Conservation (phyloP, 2,888 invertebrate genomes). For the Agrotis clavis region DNA sequence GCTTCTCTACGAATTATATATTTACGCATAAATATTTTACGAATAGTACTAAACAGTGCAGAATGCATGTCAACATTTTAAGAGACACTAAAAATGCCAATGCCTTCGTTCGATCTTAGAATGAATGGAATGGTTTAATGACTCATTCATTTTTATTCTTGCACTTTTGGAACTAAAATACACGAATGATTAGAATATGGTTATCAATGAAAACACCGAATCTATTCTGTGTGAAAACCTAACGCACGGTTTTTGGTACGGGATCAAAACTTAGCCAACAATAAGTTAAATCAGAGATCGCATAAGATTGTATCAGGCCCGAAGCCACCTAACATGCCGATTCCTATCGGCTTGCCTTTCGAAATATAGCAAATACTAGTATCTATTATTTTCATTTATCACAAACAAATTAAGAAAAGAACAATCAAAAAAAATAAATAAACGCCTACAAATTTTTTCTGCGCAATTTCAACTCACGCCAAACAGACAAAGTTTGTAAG, state of each 20-base stretch:
- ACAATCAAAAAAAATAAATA: no score
- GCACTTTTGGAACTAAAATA: conserved; percentile 10
- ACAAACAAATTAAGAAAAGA: no score
- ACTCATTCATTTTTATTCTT: conserved; percentile 1
- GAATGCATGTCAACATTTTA: background rate
- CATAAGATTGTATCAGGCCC: no score
- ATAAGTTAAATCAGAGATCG: no score
- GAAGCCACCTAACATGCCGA: no score
- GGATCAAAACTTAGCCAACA: background rate
- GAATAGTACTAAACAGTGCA: conserved; percentile 16
- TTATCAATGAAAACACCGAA: conserved; percentile 37
- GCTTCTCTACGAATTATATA: conserved; percentile 34
- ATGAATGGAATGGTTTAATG: background rate
- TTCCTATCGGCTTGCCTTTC: no score
- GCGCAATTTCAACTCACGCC: no score
- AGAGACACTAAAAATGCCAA: background rate
- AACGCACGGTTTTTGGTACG: background rate
- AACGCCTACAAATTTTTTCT: no score
- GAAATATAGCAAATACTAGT: no score
- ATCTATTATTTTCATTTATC: no score
- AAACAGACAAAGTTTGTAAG: no score
- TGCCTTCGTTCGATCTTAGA: background rate
- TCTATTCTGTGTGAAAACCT: background rate
- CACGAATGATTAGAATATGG: background rate
- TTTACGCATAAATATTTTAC: conserved; percentile 13